Percentiles rank a stretch among this genome's conserved stretches.
phyloP scores from a whole-genome alignment of 1,140 invertebrate genomes.

The Drosophila nigrodunni region DNA sequence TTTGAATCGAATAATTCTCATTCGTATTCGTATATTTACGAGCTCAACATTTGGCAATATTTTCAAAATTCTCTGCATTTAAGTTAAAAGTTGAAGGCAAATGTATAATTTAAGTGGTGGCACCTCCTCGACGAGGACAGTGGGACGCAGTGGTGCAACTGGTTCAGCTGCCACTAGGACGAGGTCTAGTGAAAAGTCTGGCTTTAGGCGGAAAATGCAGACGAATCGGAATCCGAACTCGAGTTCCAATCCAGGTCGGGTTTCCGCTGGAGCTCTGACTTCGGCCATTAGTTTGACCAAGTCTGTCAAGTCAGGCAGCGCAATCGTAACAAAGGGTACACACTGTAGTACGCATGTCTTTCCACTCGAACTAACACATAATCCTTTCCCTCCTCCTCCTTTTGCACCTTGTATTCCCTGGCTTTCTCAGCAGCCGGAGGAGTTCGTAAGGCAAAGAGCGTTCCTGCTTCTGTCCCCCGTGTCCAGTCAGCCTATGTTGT shows the following conservation, averaged over 20 bases:
- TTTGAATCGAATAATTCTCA: background rate
- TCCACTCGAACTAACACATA: conserved; percentile 28
- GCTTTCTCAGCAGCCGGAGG: conserved; percentile 33
- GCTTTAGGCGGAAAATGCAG: conserved; percentile 11
- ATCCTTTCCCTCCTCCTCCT: conserved; percentile 33
- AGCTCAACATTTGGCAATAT: background rate
- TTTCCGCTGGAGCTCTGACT: conserved; percentile 21
- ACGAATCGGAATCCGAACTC: background rate
- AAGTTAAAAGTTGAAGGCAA: conserved; percentile 35
- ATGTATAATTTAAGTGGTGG: conserved; percentile 37
- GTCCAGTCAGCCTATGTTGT: conserved; percentile 32
- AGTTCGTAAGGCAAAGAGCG: conserved; percentile 5
- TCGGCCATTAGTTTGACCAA: background rate
- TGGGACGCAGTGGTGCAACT: background rate
- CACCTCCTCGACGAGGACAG: conserved; percentile 1
- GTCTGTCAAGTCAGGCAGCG: conserved; percentile 8
- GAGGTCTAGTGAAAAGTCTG: background rate
- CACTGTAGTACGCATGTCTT: conserved; percentile 3
- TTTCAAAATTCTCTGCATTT: conserved; percentile 36
- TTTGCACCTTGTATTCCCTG: conserved; percentile 18
- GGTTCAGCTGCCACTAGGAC: background rate
- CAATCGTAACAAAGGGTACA: conserved; percentile 54
- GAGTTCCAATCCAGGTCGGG: background rate
- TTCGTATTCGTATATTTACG: background rate
- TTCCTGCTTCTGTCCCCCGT: conserved; percentile 16